These are phyloP conservation scores for Ataeniobius toweri DNA, from an alignment of 2,797 vertebrate species.

Conservation along the genomic window DNA sequence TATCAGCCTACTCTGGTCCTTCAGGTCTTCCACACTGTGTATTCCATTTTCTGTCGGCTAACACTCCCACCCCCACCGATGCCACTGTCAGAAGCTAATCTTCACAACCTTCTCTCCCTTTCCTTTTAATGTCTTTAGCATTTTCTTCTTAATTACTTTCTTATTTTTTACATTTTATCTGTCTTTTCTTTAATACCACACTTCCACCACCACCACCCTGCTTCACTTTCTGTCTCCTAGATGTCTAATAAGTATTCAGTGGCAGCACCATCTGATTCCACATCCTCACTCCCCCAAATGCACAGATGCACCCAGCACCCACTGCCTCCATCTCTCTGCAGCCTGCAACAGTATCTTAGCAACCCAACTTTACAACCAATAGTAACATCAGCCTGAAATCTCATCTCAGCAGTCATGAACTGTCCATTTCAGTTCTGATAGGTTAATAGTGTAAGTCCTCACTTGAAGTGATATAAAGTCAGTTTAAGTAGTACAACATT, in stretches of 20 bases:
- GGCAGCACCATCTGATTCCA: conserved; percentile 38
- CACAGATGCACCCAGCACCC: conserved; percentile 23
- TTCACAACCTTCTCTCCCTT: conserved; percentile 3
- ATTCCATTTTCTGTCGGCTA: conserved; percentile 12
- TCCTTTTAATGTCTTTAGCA: background rate
- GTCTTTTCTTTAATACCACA: background rate
- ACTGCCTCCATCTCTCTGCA: conserved; percentile 37
- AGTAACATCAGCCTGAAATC: conserved; percentile 44
- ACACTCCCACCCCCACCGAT: conserved; percentile 31
- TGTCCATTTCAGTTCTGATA: conserved; percentile 15
- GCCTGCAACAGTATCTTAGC: conserved; percentile 65
- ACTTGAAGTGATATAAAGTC: background rate
- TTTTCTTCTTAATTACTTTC: background rate
- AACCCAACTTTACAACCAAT: conserved; percentile 65
- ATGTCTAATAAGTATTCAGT: conserved; percentile 60
- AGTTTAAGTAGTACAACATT: background rate
- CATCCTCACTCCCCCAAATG: conserved; percentile 15
- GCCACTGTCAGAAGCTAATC: conserved; percentile 24
- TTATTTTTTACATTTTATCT: background rate
- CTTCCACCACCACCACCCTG: background rate
- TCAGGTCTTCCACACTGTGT: conserved; percentile 36
- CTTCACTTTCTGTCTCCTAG: conserved; percentile 25
- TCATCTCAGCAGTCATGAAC: background rate
- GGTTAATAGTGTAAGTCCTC: conserved; percentile 5
- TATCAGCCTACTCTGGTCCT: conserved; percentile 40